Base-by-base conservation (phyloP, 2,113 vertebrate genomes). In the Sapayoa aenigma region DNA sequence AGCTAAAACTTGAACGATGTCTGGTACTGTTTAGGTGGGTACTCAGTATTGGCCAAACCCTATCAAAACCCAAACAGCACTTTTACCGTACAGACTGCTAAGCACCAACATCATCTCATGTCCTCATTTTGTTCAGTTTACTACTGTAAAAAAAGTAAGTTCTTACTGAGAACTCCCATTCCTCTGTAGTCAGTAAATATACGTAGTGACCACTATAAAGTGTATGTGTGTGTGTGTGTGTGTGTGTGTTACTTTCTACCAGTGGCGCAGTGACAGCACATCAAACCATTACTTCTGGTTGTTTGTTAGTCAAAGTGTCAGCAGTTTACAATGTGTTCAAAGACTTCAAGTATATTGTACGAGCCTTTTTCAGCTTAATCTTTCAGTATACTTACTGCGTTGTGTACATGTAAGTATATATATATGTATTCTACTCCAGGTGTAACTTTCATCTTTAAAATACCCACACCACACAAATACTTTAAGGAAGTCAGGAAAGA, bases 181-280 rank as follows among this genome's bases (percentile, higher is more conserved):
- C 20, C 11, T 59, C 63, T 42, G 33, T 10, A 30, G 37, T 56
- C 52, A 67, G 25, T 56, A 66, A 80, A 62, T 37, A 47, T 6
- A 76, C 2, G 9, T 20, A 60, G 22, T 21, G 24, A 35, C 17
- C 11, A 33, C 16, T 13, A 75, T 6, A 56, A 71, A 66, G 11
- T 6, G 5, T 9, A 4, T 17, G 17, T 12, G 33, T 7, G 2
- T 7, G 1, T 24, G 1, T 69, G 44, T 19, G 13, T 9, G 3
- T 12, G 5, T 14, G 1, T 7, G 1, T 28, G 1, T 69, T 18
- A 14, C 35, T 37, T 46, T 42, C 20, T 20, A 53, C 30, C 30
- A 62, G 20, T 23, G 33, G 5, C 27, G 28, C 56, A 79, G 28
- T 25, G 28, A 79, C 16, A 77, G 11, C 4, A 28, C 12, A 76